Base-by-base conservation (phyloP, 2,888 invertebrate species). In the Corbicula japonica region DNA sequence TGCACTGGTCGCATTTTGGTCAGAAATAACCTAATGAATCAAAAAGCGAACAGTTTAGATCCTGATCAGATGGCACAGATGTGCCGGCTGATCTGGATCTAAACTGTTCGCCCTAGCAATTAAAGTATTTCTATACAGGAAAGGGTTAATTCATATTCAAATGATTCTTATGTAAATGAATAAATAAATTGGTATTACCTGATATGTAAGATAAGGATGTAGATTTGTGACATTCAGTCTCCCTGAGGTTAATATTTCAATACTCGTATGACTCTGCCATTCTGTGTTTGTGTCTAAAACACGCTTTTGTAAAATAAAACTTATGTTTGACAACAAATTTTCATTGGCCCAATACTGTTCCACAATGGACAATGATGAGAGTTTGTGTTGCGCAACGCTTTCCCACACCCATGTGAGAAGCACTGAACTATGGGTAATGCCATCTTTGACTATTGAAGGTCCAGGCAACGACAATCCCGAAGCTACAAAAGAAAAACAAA, bases 141-240 rank as follows among this genome's bases (percentile, higher is more conserved):
- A n/a, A n/a, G n/a, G n/a, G n/a, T n/a, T n/a, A n/a, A n/a, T n/a
- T n/a, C n/a, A n/a, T n/a, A n/a, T n/a, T n/a, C n/a, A n/a, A n/a
- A n/a, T n/a, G n/a, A n/a, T n/a, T n/a, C n/a, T n/a, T n/a, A n/a
- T n/a, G n/a, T n/a, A n/a, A n/a, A n/a, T n/a, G n/a, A n/a, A n/a
- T n/a, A n/a, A n/a, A n/a, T n/a, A n/a, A n/a, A n/a, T n/a, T n/a
- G n/a, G n/a, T n/a, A n/a, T 94, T 94, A 98, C 98, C 95, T 96
- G 95, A 92, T 98, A 98, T 92, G 97, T 97, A 0, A 97, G 97
- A 92, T 97, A 98, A 0, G 98, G 98, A 85, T 96, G 96, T 61
- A 98, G 94, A 86, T 96, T 96, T 84, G 96, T 96, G 10, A 98
- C 96, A 32, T 86, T 86, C n/a, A 92, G 80, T 32, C 78, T 73